Base-by-base conservation (phyloP, 1,140 invertebrate species). In the Microplitis mediator region DNA sequence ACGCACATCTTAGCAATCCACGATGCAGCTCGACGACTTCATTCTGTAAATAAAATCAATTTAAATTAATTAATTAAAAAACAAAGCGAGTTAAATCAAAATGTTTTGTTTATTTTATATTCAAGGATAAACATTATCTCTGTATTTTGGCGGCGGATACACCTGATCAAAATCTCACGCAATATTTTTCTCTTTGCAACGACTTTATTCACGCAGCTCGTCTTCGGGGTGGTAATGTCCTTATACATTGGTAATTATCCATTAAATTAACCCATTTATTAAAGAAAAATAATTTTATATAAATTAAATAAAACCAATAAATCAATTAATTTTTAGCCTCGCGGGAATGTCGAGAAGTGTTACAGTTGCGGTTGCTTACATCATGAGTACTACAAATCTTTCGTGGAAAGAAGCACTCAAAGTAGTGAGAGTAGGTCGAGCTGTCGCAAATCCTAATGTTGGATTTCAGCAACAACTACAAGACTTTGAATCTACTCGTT, bases 321-420 rank as follows among this genome's bases (percentile, higher is more conserved):
- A 35, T 56, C 9, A 16, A 68, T 35, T n/a, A 68, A 64, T 58
- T 75, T 77, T 31, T 83, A 97, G 96, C 87, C 87, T 99, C 81
- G 97, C 97, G 1, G 97, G 97, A 14, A 97, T 98, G 92, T 98
- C 97, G 0, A 90, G 97, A 16, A 98, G 96, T 82, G 97, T 98
- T 39, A 98, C 97, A 0, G 93, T 98, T 31, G 94, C 95, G 0
- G 95, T 97, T 34, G 95, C 96, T 31, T 97, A 97, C 86, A 94
- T 99, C 68, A 98, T 98, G 96, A 95, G 94, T 60, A 95, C 94
- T 45, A 97, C 97, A 8, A 90, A 92, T 74, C 89, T 98, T n/a
- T 93, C 91, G 39, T 97, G 95, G 95, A 94, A 96, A 79, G 96
- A 98, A 80, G 93, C 96, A 0, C 87, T 98, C 54, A 97, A 98